These are phyloP conservation scores for Protodeltote pygarga DNA, from an alignment of 2,888 invertebrate genomes.

Conservation along the genomic window DNA sequence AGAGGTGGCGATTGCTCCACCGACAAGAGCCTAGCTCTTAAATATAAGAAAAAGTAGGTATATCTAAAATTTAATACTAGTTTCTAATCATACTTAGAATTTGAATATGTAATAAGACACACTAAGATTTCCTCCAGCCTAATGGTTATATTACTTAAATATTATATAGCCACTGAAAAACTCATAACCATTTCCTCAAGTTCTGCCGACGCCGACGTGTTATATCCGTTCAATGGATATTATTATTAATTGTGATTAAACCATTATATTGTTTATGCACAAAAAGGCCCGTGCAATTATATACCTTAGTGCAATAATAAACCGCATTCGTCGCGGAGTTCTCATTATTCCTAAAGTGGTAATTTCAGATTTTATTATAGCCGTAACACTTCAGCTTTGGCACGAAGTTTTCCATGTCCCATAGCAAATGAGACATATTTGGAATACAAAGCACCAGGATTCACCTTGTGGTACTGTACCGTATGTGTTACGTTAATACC, in stretches of 20 bases:
- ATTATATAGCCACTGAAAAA: too few relatives aligned
- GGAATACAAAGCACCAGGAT: constrained; percentile 63
- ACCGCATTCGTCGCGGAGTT: constrained; percentile 17
- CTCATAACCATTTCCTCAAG: too few relatives aligned
- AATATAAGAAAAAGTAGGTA: too few relatives aligned
- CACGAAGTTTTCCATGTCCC: constrained; percentile 15
- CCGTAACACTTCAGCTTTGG: constrained; percentile 34
- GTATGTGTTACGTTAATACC: constrained; percentile 66
- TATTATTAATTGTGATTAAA: constrained; percentile 9
- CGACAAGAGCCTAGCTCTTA: too few relatives aligned
- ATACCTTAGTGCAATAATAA: constrained; percentile 23
- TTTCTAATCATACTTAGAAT: too few relatives aligned
- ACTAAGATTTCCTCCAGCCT: too few relatives aligned
- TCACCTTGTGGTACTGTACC: constrained; percentile 45
- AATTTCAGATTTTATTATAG: constrained; percentile 44
- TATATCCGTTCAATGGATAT: too few relatives aligned
- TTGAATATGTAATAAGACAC: too few relatives aligned
- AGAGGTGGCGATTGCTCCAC: too few relatives aligned
- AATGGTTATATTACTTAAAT: too few relatives aligned
- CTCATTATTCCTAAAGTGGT: constrained; percentile 27
- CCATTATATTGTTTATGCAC: constrained; percentile 14
- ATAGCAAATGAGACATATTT: constrained; percentile 53
- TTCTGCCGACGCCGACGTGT: too few relatives aligned
- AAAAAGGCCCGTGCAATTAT: constrained; percentile 10
- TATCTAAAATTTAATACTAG: too few relatives aligned